Base-by-base conservation (phyloP, 2,113 vertebrate species). In the Oophaga pumilio region DNA sequence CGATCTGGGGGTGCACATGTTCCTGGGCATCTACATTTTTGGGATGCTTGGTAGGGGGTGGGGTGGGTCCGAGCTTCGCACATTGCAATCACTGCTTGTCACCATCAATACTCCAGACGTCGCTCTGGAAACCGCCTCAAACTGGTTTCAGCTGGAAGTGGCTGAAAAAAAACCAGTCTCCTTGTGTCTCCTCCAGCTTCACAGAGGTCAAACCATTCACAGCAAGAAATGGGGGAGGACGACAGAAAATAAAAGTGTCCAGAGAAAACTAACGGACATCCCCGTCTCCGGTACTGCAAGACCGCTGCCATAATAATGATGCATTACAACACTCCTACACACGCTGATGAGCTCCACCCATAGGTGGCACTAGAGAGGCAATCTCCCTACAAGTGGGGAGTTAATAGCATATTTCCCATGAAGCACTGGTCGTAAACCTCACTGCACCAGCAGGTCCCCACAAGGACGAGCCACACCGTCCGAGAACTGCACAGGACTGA, bases 111-210 rank as follows among this genome's bases (percentile, higher is more conserved):
- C 78, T 52, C 68, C 52, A 33, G 78, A 62, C 86, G 6, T 62
- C 80, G 64, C 77, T 87, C 43, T 26, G 57, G 78, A 59, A 91
- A 91, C 91, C 90, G 90, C 90, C 88, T 90, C 86, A 90, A 93
- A 93, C 91, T 89, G 87, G 91, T 93, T 93, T 92, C 80, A 87
- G 91, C 93, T 89, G 90, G 91, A 92, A 92, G 88, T 87, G 91
- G 77, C 92, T 88, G 91, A 89, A 91, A 82, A 91, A 82, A 91
- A 82, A 83, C 90, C 90, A 91, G 91, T 71, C 90, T 88, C 82
- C 89, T 88, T 91, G 77, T 71, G 52, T 76, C 87, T 66, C 33
- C 69, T 73, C 26, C 89, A 89, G 76, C 74, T 86, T 84, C 90
- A 50, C 88, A 82, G 24, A 91, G 93, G 90, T 91, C 91, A 92